Conservation (phyloP, 92 coral and sea anemone genomes). For the Palythoa heliodiscus region DNA sequence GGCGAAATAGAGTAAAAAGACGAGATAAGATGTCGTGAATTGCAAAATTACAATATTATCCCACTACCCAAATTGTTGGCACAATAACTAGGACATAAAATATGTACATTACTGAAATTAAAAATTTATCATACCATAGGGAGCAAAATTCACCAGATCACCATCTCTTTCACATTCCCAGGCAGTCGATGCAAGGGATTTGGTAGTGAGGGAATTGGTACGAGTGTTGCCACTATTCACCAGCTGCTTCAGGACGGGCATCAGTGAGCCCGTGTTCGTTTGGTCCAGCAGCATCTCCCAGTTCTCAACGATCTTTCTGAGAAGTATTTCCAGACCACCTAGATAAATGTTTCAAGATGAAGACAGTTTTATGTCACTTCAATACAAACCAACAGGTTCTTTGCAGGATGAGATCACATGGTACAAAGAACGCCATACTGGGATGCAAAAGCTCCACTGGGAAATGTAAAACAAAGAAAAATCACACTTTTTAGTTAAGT, state of each 20-base stretch:
- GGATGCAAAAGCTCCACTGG: no score
- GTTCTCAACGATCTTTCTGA: constrained; percentile 69
- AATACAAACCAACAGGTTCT: not conserved
- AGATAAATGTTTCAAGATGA: not conserved
- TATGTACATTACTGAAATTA: not conserved
- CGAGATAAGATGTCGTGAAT: no score
- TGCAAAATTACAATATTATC: no score
- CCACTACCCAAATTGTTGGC: no score
- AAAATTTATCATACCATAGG: not conserved
- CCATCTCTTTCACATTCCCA: constrained; percentile 79
- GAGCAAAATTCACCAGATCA: constrained; percentile 89
- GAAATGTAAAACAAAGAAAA: no score
- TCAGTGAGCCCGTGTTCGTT: constrained; percentile 54
- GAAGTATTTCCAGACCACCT: constrained; percentile 89
- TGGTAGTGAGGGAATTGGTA: constrained; percentile 52
- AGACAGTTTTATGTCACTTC: not conserved
- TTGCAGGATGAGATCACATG: no score
- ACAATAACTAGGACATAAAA: no score
- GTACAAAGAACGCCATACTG: no score
- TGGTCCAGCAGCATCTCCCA: constrained; percentile 65
- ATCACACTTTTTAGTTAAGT: no score
- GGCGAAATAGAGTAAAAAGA: no score
- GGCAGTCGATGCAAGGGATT: constrained; percentile 64
- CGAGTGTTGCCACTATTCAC: constrained; percentile 60
- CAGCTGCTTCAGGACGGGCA: constrained; percentile 69